phyloP scores from a whole-genome alignment of 2,113 vertebrate genomes.

The Phaetusa simplex region DNA sequence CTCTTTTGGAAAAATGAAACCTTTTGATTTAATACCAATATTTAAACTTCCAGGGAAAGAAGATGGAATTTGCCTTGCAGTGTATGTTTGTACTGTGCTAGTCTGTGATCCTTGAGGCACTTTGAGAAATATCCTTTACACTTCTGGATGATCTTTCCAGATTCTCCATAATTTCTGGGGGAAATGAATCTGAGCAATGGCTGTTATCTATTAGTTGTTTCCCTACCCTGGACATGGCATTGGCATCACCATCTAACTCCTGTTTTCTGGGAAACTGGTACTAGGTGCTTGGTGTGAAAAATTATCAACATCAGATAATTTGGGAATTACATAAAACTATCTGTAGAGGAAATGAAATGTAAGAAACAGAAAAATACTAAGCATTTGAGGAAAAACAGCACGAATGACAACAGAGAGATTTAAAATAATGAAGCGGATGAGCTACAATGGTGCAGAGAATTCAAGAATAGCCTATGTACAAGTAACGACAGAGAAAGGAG shows the following conservation, averaged over 20 bases:
- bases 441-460: neutral
- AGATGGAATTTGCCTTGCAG: neutral
- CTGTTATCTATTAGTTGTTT: neutral
- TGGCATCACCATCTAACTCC: neutral
- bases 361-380: neutral
- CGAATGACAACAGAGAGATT: neutral
- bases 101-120: neutral
- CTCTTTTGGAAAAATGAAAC: neutral
- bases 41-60: neutral
- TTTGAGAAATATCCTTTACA: neutral
- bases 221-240: neutral
- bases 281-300: neutral
- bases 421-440: neutral
- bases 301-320: neutral
- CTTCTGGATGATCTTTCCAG: neutral
- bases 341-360: neutral
- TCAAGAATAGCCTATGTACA: neutral
- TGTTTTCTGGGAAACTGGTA: neutral
- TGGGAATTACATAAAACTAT: neutral
- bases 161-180: neutral
- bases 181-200: neutral
- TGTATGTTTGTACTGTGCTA: neutral
- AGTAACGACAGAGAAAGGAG: neutral
- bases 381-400: neutral
- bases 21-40: neutral